Evolutionary conservation across 2,113 vertebrate genomes (phyloP).

Genomic region (human (Homo sapiens)): DNA sequence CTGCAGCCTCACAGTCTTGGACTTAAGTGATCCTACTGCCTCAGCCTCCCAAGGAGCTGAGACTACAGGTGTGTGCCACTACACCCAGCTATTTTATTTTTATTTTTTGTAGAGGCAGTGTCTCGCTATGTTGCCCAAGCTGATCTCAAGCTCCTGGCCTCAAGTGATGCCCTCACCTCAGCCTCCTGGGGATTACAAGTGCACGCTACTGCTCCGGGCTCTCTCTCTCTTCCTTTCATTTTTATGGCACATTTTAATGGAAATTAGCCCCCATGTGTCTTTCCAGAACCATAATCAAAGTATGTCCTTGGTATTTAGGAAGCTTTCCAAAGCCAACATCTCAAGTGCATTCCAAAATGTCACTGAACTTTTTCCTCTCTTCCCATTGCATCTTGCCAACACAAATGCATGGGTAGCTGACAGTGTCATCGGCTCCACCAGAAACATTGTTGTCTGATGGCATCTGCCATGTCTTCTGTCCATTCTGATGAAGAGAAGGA

Average conservation of each 20-base stretch:
- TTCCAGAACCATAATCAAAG: not conserved
- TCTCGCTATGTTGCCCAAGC: too few relatives aligned
- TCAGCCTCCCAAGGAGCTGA: too few relatives aligned
- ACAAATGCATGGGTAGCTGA: not conserved
- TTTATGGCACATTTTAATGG: not conserved
- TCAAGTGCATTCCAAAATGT: not conserved
- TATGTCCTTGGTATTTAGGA: not conserved
- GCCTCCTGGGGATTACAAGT: too few relatives aligned
- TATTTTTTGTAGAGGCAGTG: too few relatives aligned
- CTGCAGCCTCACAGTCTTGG: too few relatives aligned
- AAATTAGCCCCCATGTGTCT: not conserved
- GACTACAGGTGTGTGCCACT: too few relatives aligned
- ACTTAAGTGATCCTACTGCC: too few relatives aligned
- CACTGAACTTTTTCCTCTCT: not conserved
- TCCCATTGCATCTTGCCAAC: not conserved
- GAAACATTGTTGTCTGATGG: not conserved
- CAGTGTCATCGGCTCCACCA: not conserved
- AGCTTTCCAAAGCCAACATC: not conserved
- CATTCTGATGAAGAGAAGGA: not conserved
- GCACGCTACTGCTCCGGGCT: too few relatives aligned
- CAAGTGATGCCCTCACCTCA: too few relatives aligned
- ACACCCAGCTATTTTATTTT: too few relatives aligned
- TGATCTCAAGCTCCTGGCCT: too few relatives aligned
- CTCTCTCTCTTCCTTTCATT: not conserved
- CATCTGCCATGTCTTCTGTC: not conserved